Base-by-base conservation (phyloP, 2,113 vertebrate species). In the Bos indicus region DNA sequence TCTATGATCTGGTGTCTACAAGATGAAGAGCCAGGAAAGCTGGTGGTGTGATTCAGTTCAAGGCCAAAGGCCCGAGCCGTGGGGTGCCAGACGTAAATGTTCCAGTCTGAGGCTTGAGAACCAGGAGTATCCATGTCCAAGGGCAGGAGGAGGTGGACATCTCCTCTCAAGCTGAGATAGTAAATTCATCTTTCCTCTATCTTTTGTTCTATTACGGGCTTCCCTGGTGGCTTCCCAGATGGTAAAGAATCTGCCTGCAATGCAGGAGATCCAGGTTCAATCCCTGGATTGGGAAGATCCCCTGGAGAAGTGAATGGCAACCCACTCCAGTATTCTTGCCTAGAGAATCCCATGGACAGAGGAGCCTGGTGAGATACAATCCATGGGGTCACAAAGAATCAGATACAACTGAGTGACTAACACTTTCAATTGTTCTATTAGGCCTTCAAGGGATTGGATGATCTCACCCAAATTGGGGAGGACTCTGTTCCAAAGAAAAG, bases 51-150 rank as follows among this genome's bases (percentile, higher is more conserved):
- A 43, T 89, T 89, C 51, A 30, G 25, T 52, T 43, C 14, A 11
- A 74, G n/a, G 1, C 25, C n/a, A 43, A 56, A 56, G 87, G 5
- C 71, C 88, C 12, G 40, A 80, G 40, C 8, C 6, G 0, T 33
- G 87, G 25, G 54, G 28, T 6, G 40, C 13, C 88, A 17, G 16
- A 59, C 30, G 56, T 26, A 6, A 19, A 59, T 17, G 21, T 48
- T 80, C 71, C 43, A 9, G 52, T 59, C 40, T 25, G 54, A 90
- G 26, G 13, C 36, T 21, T 26, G 56, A 17, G 40, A 48, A 60
- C 14, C 1, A 1, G 14, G 13, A 15, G 13, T 12, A 5, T 6
- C 0, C 7, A 74, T 21, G 25, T 89, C 51, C n/a, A 3, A 43
- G 13, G 40, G 28, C 28, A 57, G 52, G 67, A 90, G 52, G 19